Evolutionary conservation across 2,888 invertebrate genomes (phyloP).

Genomic region (Escarpia spicata): DNA sequence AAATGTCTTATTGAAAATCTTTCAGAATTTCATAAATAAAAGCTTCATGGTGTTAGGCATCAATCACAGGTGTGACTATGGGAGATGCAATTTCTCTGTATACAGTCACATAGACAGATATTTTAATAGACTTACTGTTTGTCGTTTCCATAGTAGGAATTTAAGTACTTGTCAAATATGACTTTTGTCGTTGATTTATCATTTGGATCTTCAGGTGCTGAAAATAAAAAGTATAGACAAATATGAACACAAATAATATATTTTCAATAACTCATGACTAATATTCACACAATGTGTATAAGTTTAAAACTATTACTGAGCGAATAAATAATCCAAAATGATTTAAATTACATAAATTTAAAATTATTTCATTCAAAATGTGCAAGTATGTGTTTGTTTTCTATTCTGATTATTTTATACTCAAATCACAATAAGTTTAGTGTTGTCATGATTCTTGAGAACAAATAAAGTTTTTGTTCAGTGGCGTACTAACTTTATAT

Average conservation of each 20-base stretch:
- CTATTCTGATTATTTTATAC: background rate
- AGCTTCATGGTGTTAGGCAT: background rate
- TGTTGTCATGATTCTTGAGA: background rate
- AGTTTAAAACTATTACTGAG: background rate
- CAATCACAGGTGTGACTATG: background rate
- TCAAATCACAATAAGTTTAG: background rate
- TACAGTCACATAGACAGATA: background rate
- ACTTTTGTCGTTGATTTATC: conserved; percentile 11
- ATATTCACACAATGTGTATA: background rate
- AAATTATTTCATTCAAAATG: background rate
- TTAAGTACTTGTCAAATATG: background rate
- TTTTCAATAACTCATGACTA: background rate
- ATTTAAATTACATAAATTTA: background rate
- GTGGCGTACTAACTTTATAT: background rate
- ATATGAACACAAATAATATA: background rate
- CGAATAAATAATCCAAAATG: background rate
- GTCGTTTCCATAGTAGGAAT: background rate
- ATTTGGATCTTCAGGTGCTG: background rate
- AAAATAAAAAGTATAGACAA: background rate
- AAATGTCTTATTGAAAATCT: background rate
- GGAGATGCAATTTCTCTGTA: background rate
- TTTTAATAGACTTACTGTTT: background rate
- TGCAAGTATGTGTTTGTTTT: background rate
- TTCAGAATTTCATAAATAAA: background rate
- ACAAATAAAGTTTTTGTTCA: background rate